Percentiles rank a stretch among this genome's conserved stretches.
These are phyloP conservation scores for Coptodon rendalli DNA, from an alignment of 2,113 vertebrate species.

Conservation along the genomic window DNA sequence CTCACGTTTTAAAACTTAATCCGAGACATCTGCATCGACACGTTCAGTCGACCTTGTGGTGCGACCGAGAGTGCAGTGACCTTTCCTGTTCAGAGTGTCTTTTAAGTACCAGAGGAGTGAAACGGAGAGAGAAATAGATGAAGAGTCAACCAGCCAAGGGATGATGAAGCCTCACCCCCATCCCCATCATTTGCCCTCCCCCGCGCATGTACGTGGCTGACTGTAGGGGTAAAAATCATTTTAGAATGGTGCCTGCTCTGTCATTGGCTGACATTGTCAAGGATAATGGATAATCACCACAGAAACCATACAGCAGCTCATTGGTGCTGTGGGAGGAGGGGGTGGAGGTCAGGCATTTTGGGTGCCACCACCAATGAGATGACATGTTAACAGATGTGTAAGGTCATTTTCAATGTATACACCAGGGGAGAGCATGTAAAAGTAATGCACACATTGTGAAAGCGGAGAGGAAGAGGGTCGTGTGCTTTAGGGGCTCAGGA, in stretches of 20 bases:
- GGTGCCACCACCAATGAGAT: slow-evolving; percentile 55
- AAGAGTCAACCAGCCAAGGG: slow-evolving; percentile 22
- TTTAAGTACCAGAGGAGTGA: not conserved
- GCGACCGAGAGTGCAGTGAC: slow-evolving; percentile 53
- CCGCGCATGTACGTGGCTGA: slow-evolving; percentile 33
- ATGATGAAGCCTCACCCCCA: slow-evolving; percentile 52
- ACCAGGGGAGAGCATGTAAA: slow-evolving; percentile 59
- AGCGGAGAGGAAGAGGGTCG: slow-evolving; percentile 8
- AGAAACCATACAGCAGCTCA: slow-evolving; percentile 59
- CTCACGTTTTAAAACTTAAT: slow-evolving; percentile 54
- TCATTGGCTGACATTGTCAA: slow-evolving; percentile 79
- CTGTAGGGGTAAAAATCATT: slow-evolving; percentile 71
- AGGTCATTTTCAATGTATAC: slow-evolving; percentile 65
- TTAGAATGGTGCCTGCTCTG: slow-evolving; percentile 67
- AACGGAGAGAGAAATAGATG: slow-evolving; percentile 2
- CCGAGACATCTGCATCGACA: slow-evolving; percentile 49
- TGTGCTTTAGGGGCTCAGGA: slow-evolving; percentile 33
- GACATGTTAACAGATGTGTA: slow-evolving; percentile 71
- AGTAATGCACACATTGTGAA: slow-evolving; percentile 52
- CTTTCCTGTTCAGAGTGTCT: slow-evolving; percentile 48
- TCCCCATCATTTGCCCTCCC: slow-evolving; percentile 38
- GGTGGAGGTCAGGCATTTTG: slow-evolving; percentile 60
- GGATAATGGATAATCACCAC: slow-evolving; percentile 79
- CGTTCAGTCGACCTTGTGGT: slow-evolving; percentile 5
- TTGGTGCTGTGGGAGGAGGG: slow-evolving; percentile 32